Conservation (phyloP, 1,140 invertebrate species). For the Helicoverpa armigera region DNA sequence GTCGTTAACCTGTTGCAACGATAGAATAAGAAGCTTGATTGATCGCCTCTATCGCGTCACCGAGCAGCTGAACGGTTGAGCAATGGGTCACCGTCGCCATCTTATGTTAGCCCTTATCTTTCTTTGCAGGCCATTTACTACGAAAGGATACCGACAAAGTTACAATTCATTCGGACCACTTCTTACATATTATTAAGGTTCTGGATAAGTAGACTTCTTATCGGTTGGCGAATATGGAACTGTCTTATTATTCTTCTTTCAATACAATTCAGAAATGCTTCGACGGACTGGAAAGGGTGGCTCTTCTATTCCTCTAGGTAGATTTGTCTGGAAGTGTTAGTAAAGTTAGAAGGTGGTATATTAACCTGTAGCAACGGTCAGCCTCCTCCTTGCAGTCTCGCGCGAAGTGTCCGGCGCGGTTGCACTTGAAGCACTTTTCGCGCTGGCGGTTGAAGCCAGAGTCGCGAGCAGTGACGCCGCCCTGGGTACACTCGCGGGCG, state of each 20-base stretch:
- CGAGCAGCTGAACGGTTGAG: background rate
- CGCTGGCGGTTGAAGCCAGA: constrained; percentile 88
- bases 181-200: too few species aligned
- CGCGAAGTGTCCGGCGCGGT: constrained; percentile 96
- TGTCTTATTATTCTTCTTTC: too few species aligned
- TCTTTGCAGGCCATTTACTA: background rate
- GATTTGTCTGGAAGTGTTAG: too few species aligned
- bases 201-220: too few species aligned
- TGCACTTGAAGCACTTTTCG: constrained; percentile 98
- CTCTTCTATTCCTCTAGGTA: too few species aligned
- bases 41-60: constrained; percentile 9
- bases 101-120: background rate
- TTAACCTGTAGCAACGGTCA: constrained; percentile 92
- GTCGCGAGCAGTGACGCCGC: constrained; percentile 87
- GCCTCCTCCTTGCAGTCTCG: constrained; percentile 96
- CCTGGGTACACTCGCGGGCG: constrained; percentile 93
- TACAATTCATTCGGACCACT: too few species aligned
- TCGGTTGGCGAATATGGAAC: too few species aligned
- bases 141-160: background rate
- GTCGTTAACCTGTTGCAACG: constrained; percentile 35
- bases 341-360: background rate
- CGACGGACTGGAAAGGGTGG: background rate
- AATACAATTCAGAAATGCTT: too few species aligned
- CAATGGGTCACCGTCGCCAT: constrained; percentile 17
- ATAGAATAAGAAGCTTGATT: constrained; percentile 6